Evolutionary conservation across 2,888 invertebrate genomes (phyloP).

Genomic region (Dryobotodes eremita): DNA sequence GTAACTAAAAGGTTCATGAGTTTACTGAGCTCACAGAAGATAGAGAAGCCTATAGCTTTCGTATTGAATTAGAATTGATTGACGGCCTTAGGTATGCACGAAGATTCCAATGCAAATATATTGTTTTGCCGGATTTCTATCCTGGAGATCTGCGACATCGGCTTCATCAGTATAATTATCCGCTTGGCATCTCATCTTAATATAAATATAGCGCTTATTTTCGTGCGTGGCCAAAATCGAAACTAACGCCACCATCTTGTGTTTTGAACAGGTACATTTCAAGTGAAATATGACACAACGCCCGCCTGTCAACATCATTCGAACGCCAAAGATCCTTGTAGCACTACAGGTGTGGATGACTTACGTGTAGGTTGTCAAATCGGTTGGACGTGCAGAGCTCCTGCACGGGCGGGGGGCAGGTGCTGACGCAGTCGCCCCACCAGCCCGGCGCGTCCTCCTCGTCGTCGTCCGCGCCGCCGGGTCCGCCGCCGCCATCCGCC

Average conservation of each 20-base stretch:
- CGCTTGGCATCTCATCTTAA: background rate
- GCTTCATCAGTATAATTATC: background rate
- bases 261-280: background rate
- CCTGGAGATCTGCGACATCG: background rate
- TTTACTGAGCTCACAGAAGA: background rate
- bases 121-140: background rate
- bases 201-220: background rate
- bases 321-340: background rate
- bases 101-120: background rate
- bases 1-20: background rate
- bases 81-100: background rate
- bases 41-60: background rate
- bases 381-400: constrained; percentile 94
- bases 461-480: constrained; percentile 66
- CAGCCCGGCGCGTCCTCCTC: constrained; percentile 77
- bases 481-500: constrained; percentile 68
- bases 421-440: constrained; percentile 84
- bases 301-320: background rate
- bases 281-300: too few species aligned
- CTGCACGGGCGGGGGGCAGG: constrained; percentile 88
- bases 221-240: too few species aligned
- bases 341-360: constrained; percentile 70
- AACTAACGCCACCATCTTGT: background rate
- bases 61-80: background rate
- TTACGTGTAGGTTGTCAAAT: constrained; percentile 95